These are phyloP conservation scores for Butorides virescens DNA, from an alignment of 2,113 vertebrate genomes.

Conservation along the genomic window DNA sequence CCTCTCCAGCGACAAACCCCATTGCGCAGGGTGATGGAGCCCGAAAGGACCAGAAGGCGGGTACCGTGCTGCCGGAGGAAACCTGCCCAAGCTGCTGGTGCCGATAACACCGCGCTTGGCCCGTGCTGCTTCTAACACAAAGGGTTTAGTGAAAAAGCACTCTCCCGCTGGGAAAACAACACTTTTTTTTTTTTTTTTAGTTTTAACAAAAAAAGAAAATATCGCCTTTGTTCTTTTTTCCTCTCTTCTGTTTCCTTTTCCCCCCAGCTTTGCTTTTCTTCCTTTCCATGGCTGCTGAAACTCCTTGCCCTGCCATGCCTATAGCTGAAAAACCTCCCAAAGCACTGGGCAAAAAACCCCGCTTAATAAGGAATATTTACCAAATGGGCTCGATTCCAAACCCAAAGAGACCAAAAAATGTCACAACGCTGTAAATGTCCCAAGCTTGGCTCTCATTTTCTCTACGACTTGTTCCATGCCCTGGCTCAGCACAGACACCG, in stretches of 20 bases:
- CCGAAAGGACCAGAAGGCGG: background rate
- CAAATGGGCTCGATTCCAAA: background rate
- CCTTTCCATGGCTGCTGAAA: background rate
- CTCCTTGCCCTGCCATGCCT: background rate
- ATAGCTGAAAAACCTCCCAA: background rate
- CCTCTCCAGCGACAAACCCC: background rate
- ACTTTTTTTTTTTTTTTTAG: background rate
- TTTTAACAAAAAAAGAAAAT: background rate
- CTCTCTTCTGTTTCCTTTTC: background rate
- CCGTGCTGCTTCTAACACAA: background rate
- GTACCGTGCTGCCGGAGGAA: background rate
- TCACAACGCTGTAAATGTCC: background rate
- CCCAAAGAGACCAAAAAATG: background rate
- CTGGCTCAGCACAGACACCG: background rate
- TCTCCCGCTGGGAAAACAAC: background rate
- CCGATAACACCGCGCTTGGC: fast-evolving
- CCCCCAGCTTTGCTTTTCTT: background rate
- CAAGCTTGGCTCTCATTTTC: background rate
- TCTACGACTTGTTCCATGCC: background rate
- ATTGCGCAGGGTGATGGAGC: background rate
- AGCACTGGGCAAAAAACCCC: background rate
- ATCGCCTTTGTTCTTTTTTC: background rate
- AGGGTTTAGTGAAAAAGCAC: background rate
- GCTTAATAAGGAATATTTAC: background rate
- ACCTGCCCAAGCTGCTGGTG: background rate